Base-by-base conservation (phyloP, 2,113 vertebrate genomes). In the Grammomys dolichurus region DNA sequence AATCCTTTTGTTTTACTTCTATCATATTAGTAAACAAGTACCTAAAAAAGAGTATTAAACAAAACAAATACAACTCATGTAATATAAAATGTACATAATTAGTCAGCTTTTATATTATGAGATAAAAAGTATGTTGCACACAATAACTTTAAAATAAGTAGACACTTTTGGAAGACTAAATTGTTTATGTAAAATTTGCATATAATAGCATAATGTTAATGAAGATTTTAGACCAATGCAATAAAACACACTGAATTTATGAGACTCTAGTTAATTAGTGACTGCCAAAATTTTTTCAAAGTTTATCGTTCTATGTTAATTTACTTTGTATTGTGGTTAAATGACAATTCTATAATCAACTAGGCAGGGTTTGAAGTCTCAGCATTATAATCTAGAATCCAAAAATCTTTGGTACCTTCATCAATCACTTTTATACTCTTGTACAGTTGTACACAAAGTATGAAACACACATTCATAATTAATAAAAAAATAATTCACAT, bases 221-320 rank as follows among this genome's bases (percentile, higher is more conserved):
- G 16, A 91, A 12, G 19, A 43, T 63, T 63, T 63, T 46, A 11
- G 65, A 65, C 81, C 16, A 72, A 58, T 56, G 33, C 28, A 63
- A 56, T 6, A 73, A 76, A 78, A 4, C 67, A 0, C 31, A 93
- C 0, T 72, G 3, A 10, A 69, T 92, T 87, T 90, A 87, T 75
- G 48, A 14, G 43, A 56, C 5, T 60, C 4, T 63, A 86, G 43
- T 17, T 69, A 86, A 33, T 86, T 54, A 46, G 40, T 54, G 36
- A 76, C 69, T 90, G 13, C 22, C 67, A 70, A 92, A n/a, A 20
- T 82, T 48, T 81, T 77, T 63, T 84, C 26, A 13, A 87, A 87
- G 43, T 76, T 72, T 86, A 69, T 86, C 69, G 4, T 93, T 51
- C 88, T 67, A 87, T 76, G 88, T 56, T 77, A 81, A 81, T 93